Evolutionary conservation across 2,113 vertebrate genomes (phyloP).

Genomic region (Microcebus lehilahytsara): DNA sequence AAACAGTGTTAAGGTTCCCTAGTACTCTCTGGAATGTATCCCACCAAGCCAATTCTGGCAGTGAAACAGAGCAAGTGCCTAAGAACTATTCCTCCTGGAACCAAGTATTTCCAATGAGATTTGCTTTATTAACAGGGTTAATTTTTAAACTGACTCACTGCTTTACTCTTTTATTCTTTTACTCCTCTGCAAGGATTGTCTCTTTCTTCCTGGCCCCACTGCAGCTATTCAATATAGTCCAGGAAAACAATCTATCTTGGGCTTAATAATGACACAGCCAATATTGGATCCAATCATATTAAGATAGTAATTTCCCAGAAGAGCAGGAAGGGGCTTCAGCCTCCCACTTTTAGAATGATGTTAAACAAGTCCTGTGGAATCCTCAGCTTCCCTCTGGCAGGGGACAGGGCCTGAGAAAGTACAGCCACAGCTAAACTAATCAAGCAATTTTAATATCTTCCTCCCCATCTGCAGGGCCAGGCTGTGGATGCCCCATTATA

Average conservation of each 20-base stretch:
- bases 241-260: neutral
- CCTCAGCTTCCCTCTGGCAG: neutral
- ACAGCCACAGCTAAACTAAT: neutral
- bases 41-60: neutral
- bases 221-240: neutral
- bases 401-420: neutral
- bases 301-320: neutral
- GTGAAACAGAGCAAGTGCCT: neutral
- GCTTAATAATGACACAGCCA: neutral
- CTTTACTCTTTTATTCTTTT: neutral
- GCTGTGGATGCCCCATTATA: neutral
- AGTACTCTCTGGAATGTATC: neutral
- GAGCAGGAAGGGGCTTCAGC: neutral
- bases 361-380: neutral
- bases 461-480: neutral
- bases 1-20: neutral
- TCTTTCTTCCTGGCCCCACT: neutral
- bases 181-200: neutral
- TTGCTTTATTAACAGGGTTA: neutral
- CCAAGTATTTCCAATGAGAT: neutral
- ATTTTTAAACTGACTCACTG: neutral
- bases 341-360: neutral
- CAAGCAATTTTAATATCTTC: neutral
- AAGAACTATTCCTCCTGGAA: neutral
- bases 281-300: neutral